These are phyloP conservation scores for Sinelater perroti DNA, from an alignment of 2,888 invertebrate genomes.

Conservation along the genomic window DNA sequence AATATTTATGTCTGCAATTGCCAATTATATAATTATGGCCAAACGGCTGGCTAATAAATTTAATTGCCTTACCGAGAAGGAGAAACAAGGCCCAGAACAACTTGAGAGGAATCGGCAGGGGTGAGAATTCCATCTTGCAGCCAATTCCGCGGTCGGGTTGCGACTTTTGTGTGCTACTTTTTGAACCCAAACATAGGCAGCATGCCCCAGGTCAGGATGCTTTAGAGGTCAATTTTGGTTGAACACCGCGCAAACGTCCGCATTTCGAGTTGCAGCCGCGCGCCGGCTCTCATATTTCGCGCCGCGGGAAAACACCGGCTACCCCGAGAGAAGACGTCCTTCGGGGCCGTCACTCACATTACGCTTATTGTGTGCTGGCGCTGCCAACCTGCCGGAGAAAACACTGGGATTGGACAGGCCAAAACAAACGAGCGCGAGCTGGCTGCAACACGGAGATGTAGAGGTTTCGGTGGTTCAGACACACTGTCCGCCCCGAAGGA, in stretches of 20 bases:
- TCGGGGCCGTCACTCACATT: slow-evolving; percentile 21
- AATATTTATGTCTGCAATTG: slow-evolving; percentile 21
- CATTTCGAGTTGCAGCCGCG: slow-evolving; percentile 16
- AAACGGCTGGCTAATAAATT: slow-evolving; percentile 14
- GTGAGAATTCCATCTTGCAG: slow-evolving; percentile 17
- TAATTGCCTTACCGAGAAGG: slow-evolving; percentile 35
- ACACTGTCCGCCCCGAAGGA: no score
- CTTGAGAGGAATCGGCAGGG: slow-evolving; percentile 18
- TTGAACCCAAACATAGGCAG: slow-evolving; percentile 49
- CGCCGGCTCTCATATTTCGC: no score
- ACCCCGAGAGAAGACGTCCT: slow-evolving; percentile 12
- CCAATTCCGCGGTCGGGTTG: slow-evolving; percentile 3
- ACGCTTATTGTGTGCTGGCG: slow-evolving; percentile 18
- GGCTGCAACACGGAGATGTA: no score
- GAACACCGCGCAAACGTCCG: slow-evolving; percentile 18
- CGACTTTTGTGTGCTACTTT: slow-evolving; percentile 45
- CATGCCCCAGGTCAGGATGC: slow-evolving; percentile 53
- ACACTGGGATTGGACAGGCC: slow-evolving; percentile 4
- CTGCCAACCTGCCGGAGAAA: slow-evolving; percentile 18
- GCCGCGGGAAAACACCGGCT: no score
- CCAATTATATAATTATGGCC: slow-evolving; percentile 23
- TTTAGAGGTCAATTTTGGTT: slow-evolving; percentile 36
- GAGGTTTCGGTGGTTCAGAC: no score
- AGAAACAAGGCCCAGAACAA: slow-evolving; percentile 27
- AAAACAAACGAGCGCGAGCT: slow-evolving; percentile 19